Conservation (phyloP, 1,140 invertebrate genomes). For the Schlechtendalia chinensis region DNA sequence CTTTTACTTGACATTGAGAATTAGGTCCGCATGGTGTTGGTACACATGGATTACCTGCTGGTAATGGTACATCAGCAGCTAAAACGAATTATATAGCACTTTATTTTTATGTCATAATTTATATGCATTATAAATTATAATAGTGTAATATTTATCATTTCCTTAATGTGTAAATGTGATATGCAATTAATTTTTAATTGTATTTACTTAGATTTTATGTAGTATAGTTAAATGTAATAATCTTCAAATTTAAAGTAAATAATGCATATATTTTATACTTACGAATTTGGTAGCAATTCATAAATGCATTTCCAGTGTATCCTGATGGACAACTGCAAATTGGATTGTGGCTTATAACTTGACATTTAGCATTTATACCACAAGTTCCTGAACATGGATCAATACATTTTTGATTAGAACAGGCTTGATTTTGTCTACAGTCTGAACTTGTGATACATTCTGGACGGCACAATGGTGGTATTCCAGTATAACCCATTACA, state of each 20-base stretch:
- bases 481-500: constrained; percentile 57
- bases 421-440: constrained; percentile 60
- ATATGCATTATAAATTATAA: constrained; percentile 53
- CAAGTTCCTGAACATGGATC: constrained; percentile 63
- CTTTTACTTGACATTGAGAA: constrained; percentile 64
- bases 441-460: constrained; percentile 61
- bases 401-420: constrained; percentile 61
- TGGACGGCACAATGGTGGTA: constrained; percentile 59
- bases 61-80: constrained; percentile 53
- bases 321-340: constrained; percentile 67
- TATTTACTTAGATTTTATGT: not conserved
- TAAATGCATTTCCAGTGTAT: constrained; percentile 72
- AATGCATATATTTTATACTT: constrained; percentile 54
- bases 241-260: not conserved
- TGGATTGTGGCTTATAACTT: constrained; percentile 66
- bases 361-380: constrained; percentile 64
- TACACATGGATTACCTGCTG: constrained; percentile 57
- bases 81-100: constrained; percentile 53
- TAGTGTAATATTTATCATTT: constrained; percentile 57
- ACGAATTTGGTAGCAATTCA: constrained; percentile 63
- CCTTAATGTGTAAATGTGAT: constrained; percentile 56
- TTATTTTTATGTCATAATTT: too few relatives aligned
- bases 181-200: constrained; percentile 51
- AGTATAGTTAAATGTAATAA: not conserved
- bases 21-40: constrained; percentile 64